Conservation (phyloP, 23 tunicate genomes). For the Pegea sp. region DNA sequence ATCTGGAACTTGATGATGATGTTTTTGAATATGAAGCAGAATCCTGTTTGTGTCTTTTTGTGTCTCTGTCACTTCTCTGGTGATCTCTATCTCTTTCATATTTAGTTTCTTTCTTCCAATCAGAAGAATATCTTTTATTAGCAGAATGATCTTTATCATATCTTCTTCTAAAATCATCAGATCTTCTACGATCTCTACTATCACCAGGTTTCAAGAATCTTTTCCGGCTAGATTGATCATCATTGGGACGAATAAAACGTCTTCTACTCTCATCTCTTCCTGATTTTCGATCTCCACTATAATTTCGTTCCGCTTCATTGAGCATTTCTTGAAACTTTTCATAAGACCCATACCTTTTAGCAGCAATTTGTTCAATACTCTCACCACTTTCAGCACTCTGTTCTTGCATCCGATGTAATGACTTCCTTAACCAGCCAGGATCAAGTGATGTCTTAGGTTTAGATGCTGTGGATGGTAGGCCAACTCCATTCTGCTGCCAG, state of each 20-base stretch:
- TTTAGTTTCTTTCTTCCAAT: too few species aligned
- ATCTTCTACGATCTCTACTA: background rate
- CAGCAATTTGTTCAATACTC: constrained; percentile 41
- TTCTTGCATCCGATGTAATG: constrained; percentile 78
- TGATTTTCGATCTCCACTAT: constrained; percentile 1
- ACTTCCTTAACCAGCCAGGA: constrained; percentile 36
- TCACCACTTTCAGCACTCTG: constrained; percentile 39
- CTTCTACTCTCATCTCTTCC: background rate
- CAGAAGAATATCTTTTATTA: too few species aligned
- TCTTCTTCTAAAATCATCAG: too few species aligned
- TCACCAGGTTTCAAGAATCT: constrained; percentile 4
- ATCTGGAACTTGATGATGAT: too few species aligned
- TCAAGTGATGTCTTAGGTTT: background rate
- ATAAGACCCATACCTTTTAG: constrained; percentile 80
- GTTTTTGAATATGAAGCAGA: too few species aligned
- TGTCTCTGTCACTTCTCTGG: too few species aligned
- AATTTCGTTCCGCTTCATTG: constrained; percentile 31
- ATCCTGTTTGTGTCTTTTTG: too few species aligned
- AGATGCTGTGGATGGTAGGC: constrained; percentile 21
- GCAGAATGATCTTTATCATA: too few species aligned
- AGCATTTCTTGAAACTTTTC: constrained; percentile 43
- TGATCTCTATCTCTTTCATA: too few species aligned
- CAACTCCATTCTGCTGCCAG: constrained; percentile 60
- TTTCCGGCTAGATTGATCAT: background rate
- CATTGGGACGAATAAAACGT: background rate